Evolutionary conservation across 2,113 vertebrate species (phyloP).

Genomic region (Salvelinus alpinus): DNA sequence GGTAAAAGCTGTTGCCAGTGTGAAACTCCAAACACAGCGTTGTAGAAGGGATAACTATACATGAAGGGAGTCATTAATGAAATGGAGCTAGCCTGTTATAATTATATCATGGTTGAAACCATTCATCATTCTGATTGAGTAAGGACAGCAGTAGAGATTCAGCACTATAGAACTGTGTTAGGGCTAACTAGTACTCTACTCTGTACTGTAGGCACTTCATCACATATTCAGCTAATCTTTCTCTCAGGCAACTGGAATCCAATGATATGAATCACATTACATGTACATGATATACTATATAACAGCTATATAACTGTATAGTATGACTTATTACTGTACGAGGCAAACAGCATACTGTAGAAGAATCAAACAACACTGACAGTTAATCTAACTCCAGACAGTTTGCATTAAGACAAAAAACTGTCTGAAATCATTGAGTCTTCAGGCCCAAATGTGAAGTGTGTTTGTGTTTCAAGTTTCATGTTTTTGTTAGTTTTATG

Average conservation of each 20-base stretch:
- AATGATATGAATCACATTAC: constrained; percentile 48
- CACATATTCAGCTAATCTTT: constrained; percentile 30
- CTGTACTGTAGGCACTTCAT: too few relatives aligned
- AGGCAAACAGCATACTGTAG: too few relatives aligned
- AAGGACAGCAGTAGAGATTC: constrained; percentile 36
- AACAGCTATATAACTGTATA: too few relatives aligned
- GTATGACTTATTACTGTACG: too few relatives aligned
- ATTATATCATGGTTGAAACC: constrained; percentile 48
- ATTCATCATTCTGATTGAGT: constrained; percentile 40
- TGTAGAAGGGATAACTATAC: constrained; percentile 54
- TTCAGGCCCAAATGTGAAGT: background rate
- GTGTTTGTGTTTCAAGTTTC: too few relatives aligned
- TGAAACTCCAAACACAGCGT: constrained; percentile 38
- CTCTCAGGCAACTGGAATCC: constrained; percentile 55
- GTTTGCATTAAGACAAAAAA: too few relatives aligned
- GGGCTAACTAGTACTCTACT: background rate
- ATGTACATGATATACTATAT: background rate
- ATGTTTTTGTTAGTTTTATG: too few relatives aligned
- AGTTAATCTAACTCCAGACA: too few relatives aligned
- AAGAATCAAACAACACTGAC: too few relatives aligned
- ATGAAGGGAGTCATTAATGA: constrained; percentile 54
- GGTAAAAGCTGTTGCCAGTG: constrained; percentile 14
- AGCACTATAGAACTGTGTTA: background rate
- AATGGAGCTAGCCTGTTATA: constrained; percentile 40
- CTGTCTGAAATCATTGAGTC: background rate